phyloP scores from a whole-genome alignment of 2,888 invertebrate species.

The Dryadula phaetusa region DNA sequence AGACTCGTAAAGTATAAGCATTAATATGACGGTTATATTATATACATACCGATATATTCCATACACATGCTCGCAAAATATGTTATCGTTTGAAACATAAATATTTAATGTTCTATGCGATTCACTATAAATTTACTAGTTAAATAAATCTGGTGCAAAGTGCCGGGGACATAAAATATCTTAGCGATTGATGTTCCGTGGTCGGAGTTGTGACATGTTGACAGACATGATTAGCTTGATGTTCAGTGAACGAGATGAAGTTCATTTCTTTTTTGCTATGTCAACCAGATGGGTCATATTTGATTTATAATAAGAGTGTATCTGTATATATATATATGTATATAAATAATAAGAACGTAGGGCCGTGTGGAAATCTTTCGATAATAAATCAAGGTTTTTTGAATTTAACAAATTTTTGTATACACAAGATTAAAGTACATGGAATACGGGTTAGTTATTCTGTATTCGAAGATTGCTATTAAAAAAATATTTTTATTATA shows the following conservation, averaged over 20 bases:
- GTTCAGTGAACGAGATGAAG: slow-evolving; percentile 29
- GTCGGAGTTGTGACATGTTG: slow-evolving; percentile 33
- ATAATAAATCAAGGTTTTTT: no score
- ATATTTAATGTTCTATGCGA: slow-evolving; percentile 21
- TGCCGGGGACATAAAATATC: slow-evolving; percentile 36
- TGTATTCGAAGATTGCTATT: no score
- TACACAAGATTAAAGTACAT: no score
- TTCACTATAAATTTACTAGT: slow-evolving; percentile 26
- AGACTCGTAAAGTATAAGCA: slow-evolving; percentile 8
- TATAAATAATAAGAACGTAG: no score
- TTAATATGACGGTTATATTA: background rate
- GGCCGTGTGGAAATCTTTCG: no score
- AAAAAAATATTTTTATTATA: no score
- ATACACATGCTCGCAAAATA: slow-evolving; percentile 10
- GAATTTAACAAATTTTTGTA: no score
- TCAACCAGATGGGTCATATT: slow-evolving; percentile 13
- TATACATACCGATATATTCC: no score
- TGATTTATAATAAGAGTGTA: slow-evolving; percentile 19
- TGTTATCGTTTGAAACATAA: slow-evolving; percentile 17
- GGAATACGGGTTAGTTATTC: no score
- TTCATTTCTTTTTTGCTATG: slow-evolving; percentile 20
- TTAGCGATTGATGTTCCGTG: slow-evolving; percentile 39
- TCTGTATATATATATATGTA: no score
- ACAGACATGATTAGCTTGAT: slow-evolving; percentile 35
- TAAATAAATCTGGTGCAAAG: slow-evolving; percentile 38